Conservation (phyloP, 1,140 invertebrate genomes). For the Watersipora subatra region DNA sequence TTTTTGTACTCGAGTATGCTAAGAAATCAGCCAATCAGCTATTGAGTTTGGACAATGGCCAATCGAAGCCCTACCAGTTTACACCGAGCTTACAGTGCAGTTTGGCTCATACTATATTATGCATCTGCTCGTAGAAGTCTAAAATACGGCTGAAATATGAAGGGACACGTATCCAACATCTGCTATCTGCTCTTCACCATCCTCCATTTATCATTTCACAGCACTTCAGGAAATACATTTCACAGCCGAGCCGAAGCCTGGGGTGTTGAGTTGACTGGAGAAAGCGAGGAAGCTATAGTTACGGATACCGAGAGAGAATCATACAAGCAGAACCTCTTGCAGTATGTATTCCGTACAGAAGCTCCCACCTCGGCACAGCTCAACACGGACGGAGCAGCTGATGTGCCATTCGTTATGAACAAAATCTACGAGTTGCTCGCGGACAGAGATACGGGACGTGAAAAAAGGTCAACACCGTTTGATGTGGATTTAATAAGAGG, state of each 20-base stretch:
- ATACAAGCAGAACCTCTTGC: not conserved
- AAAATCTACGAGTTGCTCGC: not conserved
- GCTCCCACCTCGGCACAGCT: not conserved
- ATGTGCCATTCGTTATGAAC: not conserved
- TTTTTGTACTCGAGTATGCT: no score
- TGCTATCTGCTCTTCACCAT: no score
- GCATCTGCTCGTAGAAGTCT: no score
- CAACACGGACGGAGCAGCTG: not conserved
- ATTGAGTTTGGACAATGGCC: no score
- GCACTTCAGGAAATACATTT: not conserved
- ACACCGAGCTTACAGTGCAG: no score
- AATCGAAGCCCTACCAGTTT: no score
- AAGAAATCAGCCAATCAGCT: no score
- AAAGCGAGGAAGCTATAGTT: not conserved
- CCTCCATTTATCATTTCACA: no score
- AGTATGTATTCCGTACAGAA: not conserved
- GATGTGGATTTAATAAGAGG: conserved; percentile 2
- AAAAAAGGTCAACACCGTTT: not conserved
- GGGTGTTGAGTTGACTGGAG: not conserved
- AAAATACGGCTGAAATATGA: no score
- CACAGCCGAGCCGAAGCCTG: not conserved
- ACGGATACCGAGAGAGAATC: not conserved
- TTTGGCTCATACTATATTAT: no score
- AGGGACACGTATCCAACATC: no score
- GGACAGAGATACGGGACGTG: not conserved